Base-by-base conservation (phyloP, 2,113 vertebrate species). In the Pterocles gutturalis region DNA sequence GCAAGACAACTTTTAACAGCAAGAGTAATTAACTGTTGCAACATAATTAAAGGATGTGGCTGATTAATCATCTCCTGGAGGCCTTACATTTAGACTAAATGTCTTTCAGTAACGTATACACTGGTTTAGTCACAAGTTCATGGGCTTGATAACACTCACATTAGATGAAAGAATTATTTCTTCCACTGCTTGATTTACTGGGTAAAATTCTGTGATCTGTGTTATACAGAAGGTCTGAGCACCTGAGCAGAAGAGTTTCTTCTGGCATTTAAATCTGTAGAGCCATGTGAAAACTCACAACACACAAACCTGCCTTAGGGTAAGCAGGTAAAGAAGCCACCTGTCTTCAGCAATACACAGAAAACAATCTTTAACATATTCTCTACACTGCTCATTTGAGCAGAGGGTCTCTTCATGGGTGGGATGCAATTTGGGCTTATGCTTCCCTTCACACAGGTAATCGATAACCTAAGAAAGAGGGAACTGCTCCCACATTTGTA, bases 21-120 rank as follows among this genome's bases (percentile, higher is more conserved):
- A 87, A 92, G 90, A 90, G 61, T 94, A 96, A 97, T 96, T 97
- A 97, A 97, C 90, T 49, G 64, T 84, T 97, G 86, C 53, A 91
- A 76, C 34, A 87, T 95, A 94, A 97, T 97, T 96, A 95, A 93
- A 81, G 94, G 88, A 95, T 84, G 89, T 82, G 69, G 67, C 77
- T 97, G 90, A 96, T 97, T 96, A 96, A 96, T 96, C 83, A 95
- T 89, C 92, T 94, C 94, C 83, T 89, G 77, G 45, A 97, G 76
- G 83, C 86, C 87, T 92, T 93, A 93, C 89, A 84, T 84, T 93
- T 93, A 97, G 53, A 87, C 57, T 45, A 92, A 96, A 95, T 89
- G 45, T 87, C 86, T 96, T 93, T 94, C 83, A 67, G 8, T 82
- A 76, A 79, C 76, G 54, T 76, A 79, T 79, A 89, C 28, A 46